These are phyloP conservation scores for Sitobion miscanthi DNA, from an alignment of 1,140 invertebrate genomes.

Conservation along the genomic window DNA sequence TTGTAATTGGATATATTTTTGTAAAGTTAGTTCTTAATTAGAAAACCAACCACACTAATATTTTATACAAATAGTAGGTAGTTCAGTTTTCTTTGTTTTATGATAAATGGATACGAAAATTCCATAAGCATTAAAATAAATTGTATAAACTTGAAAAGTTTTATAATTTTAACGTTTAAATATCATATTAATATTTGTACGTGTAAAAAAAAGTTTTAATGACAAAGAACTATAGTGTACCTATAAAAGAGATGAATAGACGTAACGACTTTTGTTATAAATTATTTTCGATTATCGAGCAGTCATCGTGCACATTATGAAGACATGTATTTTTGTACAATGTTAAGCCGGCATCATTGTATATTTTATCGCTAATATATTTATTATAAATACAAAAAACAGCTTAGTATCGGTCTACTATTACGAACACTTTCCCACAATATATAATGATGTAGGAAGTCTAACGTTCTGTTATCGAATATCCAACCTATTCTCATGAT, in stretches of 20 bases:
- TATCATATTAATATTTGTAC: not conserved
- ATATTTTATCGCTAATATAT: not conserved
- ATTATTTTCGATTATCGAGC: not conserved
- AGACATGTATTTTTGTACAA: not conserved
- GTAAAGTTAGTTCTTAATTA: not conserved
- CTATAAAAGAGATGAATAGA: not conserved
- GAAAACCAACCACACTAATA: not conserved
- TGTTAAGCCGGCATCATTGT: not conserved
- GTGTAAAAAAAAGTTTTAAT: not conserved
- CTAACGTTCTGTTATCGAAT: not conserved
- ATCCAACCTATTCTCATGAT: not conserved
- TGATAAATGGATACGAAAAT: not conserved
- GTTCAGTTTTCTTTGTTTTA: too few species aligned
- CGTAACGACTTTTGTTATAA: not conserved
- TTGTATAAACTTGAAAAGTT: not conserved
- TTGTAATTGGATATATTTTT: not conserved
- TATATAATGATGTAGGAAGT: not conserved
- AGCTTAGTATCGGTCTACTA: not conserved
- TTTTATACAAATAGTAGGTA: not conserved
- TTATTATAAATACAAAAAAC: conserved; percentile 12
- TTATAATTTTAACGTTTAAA: not conserved
- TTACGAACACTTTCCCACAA: not conserved
- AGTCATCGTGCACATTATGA: not conserved
- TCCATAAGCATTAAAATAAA: not conserved
- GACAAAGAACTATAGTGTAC: not conserved